Percentiles rank a stretch among this genome's conserved stretches.
phyloP scores from a whole-genome alignment of 1,140 invertebrate species.

The Pseudomyrmex gracilis region DNA sequence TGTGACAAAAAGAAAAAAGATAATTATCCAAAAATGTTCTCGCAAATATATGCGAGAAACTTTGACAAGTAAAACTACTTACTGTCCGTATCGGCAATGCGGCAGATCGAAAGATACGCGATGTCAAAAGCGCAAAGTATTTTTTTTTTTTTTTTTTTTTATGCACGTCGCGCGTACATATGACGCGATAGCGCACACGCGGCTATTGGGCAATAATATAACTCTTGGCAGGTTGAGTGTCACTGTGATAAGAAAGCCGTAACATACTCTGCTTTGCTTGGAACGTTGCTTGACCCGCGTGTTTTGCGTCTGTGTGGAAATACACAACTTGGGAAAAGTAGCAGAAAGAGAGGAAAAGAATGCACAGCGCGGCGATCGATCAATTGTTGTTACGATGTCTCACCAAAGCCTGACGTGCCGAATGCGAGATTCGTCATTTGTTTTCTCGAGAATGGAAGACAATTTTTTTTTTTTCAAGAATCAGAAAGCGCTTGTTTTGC shows the following conservation, averaged over 20 bases:
- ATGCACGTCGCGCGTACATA: background rate
- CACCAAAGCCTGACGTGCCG: no score
- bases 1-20: no score
- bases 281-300: constrained; percentile 67
- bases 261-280: constrained; percentile 62
- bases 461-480: background rate
- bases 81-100: background rate
- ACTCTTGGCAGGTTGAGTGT: constrained; percentile 65
- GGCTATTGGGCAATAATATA: constrained; percentile 12
- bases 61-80: background rate
- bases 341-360: background rate
- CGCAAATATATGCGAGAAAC: background rate
- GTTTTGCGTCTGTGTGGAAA: background rate
- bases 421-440: background rate
- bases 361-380: background rate
- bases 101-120: constrained; percentile 9
- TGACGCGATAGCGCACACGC: constrained; percentile 13
- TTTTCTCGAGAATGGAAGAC: background rate
- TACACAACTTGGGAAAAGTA: background rate
- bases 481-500: no score
- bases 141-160: background rate
- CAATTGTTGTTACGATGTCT: background rate
- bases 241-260: constrained; percentile 76
- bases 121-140: background rate
- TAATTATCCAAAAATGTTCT: no score